Conservation (phyloP, 2,888 invertebrate species). For the Xestia c-nigrum region DNA sequence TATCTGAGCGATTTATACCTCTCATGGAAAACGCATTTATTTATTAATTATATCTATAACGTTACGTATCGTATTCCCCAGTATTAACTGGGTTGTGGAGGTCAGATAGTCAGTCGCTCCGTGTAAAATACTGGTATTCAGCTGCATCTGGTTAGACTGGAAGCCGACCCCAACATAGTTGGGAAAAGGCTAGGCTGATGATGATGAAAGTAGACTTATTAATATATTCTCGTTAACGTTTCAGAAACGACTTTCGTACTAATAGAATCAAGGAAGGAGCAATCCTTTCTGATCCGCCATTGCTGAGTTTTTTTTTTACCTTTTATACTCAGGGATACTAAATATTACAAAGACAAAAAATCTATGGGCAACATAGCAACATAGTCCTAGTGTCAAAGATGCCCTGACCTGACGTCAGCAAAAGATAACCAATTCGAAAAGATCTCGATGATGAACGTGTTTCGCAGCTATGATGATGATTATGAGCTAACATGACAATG, state of each 20-base stretch:
- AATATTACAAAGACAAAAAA: too few relatives aligned
- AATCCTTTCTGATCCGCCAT: background rate
- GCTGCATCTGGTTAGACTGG: too few relatives aligned
- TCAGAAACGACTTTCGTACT: background rate
- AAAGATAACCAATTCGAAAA: background rate
- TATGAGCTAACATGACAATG: too few relatives aligned
- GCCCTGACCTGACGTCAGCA: too few relatives aligned
- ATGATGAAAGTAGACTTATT: background rate
- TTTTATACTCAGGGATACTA: background rate
- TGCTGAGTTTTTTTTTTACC: background rate
- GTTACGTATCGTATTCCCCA: too few relatives aligned
- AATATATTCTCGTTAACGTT: background rate
- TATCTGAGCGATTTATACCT: background rate
- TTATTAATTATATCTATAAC: background rate
- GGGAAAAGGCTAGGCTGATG: too few relatives aligned
- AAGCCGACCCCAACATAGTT: too few relatives aligned
- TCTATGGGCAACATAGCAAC: too few relatives aligned
- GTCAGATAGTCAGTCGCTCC: too few relatives aligned
- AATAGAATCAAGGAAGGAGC: background rate
- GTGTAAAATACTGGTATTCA: too few relatives aligned
- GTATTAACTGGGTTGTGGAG: too few relatives aligned
- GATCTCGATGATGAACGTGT: background rate
- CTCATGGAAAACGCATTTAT: background rate
- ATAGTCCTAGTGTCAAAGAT: too few relatives aligned
- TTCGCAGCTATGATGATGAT: background rate